Conservation (phyloP, 2,888 invertebrate species). For the Branchinecta sandiegonensis region DNA sequence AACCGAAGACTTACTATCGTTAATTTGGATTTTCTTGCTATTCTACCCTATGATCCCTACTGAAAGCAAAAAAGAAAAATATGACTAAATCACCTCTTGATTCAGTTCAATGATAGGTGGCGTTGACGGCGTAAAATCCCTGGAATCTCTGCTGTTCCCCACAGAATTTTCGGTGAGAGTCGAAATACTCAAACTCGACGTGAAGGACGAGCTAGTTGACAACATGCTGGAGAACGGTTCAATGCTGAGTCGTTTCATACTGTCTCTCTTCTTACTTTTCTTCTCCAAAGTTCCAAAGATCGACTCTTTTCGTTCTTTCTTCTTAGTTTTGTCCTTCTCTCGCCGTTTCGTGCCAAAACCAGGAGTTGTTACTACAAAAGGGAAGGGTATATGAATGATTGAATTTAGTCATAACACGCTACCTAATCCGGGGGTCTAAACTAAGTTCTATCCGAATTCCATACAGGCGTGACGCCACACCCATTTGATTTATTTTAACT, state of each 20-base stretch:
- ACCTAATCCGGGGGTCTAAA: too few species aligned
- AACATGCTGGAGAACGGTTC: neutral
- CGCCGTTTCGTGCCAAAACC: neutral
- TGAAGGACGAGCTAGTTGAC: constrained; percentile 5
- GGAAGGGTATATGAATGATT: too few species aligned
- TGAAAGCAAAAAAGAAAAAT: too few species aligned
- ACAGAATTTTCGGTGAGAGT: constrained; percentile 1
- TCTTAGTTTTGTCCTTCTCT: constrained; percentile 5
- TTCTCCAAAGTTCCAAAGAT: neutral
- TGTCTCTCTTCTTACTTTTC: neutral
- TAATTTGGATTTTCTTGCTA: too few species aligned
- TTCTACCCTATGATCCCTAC: too few species aligned
- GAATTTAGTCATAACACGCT: too few species aligned
- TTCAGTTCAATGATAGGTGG: neutral
- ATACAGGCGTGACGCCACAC: too few species aligned
- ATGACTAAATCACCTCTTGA: neutral
- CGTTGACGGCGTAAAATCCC: neutral
- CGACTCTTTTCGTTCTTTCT: constrained; percentile 1
- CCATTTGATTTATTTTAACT: too few species aligned
- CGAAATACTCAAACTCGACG: constrained; percentile 2
- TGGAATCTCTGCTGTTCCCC: neutral
- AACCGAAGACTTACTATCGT: too few species aligned
- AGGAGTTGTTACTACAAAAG: neutral
- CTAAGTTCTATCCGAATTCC: too few species aligned
- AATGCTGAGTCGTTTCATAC: neutral